Evolutionary conservation across 2,113 vertebrate genomes (phyloP).

Genomic region (Typhlomys cinereus): DNA sequence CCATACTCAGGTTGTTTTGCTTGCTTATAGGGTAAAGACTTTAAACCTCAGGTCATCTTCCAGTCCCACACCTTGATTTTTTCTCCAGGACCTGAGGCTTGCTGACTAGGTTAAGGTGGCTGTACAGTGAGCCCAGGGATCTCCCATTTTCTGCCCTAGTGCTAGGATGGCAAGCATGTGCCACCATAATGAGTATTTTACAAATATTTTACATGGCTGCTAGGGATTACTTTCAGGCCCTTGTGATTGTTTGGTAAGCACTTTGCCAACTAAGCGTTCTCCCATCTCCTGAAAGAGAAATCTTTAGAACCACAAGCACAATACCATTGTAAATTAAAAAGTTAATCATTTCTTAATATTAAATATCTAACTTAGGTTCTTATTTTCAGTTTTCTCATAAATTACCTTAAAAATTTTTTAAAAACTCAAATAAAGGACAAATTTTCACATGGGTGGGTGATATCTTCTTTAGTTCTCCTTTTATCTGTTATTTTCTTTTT

Average conservation of each 20-base stretch:
- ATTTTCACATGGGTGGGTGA: no score
- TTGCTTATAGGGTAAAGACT: no score
- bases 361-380: no score
- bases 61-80: no score
- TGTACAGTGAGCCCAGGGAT: not conserved
- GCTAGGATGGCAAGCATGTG: not conserved
- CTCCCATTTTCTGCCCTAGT: not conserved
- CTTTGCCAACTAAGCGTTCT: not conserved
- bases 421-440: no score
- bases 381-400: no score
- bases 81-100: not conserved
- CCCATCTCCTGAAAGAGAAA: not conserved
- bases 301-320: not conserved
- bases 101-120: not conserved
- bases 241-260: not conserved
- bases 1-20: no score
- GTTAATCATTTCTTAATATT: not conserved
- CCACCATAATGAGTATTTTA: no score
- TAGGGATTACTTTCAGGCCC: not conserved
- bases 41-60: no score
- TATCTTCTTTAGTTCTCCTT: not conserved
- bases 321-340: not conserved
- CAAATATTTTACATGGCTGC: not conserved
- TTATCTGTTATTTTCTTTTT: not conserved
- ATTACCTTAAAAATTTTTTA: no score